Evolutionary conservation across 2,888 invertebrate species (phyloP), one percentile per base, ranked within the genome.

Genomic region (Ichneumoninae sp.): DNA sequence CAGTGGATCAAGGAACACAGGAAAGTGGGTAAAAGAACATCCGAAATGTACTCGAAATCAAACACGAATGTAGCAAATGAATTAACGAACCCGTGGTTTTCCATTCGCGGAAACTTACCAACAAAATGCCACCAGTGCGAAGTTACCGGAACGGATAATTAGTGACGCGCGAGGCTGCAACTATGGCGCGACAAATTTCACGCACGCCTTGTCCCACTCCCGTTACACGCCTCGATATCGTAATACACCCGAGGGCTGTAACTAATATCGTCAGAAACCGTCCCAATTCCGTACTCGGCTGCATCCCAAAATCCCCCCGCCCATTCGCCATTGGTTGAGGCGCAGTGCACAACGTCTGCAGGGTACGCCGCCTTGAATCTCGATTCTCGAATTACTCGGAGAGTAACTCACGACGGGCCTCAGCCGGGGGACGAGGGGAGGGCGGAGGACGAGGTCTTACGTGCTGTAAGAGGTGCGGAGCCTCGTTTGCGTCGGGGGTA

Each of bases 361-460:
- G 30, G 60, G 26, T 22, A n/a, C n/a, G 62, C 30, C 13, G 22
- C 62, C 36, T 66, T 52, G 66, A 72, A 54, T 74, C 47, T 44
- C 66, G 57, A 80, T 80, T 80, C 72, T 80, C 72, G 66, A 74
- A 80, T 80, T 80, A 80, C 80, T 68, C 44, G 40, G 33, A 52
- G 72, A 47, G 68, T 80, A 66, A 80, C 66, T 47, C 8, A 16
- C 22, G 26, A 8, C 30, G 26, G 26, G 50, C 44, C 44, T 47
- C 16, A 16, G 3, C 13, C 13, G 16, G 13, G 6, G 13, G 8
- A 13, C 22, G 10, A 47, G n/a, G 65, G 36, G 36, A 66, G 4
- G 40, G 7, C 13, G 13, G 30, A 19, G 72, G 69, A 47, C 16
- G 44, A 47, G 30, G 26, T 66, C 54, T 80, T 36, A 68, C 66